Evolutionary conservation across 2,888 invertebrate genomes (phyloP), one percentile per base, ranked within the genome.

Genomic region (Oithona nana): DNA sequence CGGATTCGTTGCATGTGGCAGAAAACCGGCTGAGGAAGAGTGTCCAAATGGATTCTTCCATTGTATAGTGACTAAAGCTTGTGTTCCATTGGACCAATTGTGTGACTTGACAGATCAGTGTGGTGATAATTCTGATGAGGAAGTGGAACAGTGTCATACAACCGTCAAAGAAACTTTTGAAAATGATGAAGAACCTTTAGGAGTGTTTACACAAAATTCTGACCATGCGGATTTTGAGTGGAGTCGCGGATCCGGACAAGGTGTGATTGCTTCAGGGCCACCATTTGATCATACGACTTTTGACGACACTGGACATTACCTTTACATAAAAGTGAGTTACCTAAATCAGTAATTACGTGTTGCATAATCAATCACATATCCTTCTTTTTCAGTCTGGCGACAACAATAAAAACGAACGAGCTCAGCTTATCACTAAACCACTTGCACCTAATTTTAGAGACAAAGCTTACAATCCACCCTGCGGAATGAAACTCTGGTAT

Each of bases 201-300:
- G 39, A 39, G 16, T 39, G 6, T 39, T 39, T 16, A 39, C 6
- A 16, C 39, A 39, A 6, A 39, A 39, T 16, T 6, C 6, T 11
- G 39, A 39, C 8, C 16, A 39, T 16, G 6, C 39, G 16, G 16
- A 39, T 39, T 39, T 39, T 16, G 16, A 16, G 16, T 39, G 39
- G 39, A 39, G 16, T 39, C 39, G 39, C 6, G 39, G 39, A 39
- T 39, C 39, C 16, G 39, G 39, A 39, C 6, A 16, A 6, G 16
- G 16, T 39, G 16, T 20, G 3, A 20, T 24, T 16, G 26, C 13
- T 24, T 24, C 54, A 2, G 54, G 54, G 24, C 54, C 54, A 3
- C 54, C 54, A 3, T 54, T 54, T 54, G 54, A 54, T 54, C 54
- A 54, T 26, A 54, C 54, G 24, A 54, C 54, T 20, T 54, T 54